Conservation (phyloP, 35 echinoderm and acorn worm genomes). For the Apostichopus parvimensis region DNA sequence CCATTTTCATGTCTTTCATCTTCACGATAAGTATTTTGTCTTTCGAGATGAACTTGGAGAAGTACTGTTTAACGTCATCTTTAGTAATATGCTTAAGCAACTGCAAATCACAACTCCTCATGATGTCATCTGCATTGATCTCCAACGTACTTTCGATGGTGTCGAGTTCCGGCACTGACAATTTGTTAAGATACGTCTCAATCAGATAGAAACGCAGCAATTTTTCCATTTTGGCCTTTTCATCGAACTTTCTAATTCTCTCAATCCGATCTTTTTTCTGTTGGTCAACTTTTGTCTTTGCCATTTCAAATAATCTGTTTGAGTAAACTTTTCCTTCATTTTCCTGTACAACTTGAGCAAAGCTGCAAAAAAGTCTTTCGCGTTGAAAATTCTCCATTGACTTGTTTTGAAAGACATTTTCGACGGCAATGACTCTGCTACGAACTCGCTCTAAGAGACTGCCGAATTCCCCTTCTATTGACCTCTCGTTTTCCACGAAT, state of each 20-base stretch:
- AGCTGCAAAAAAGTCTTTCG: not conserved
- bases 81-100: not conserved
- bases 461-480: not conserved
- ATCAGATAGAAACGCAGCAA: not conserved
- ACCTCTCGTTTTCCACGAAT: not conserved
- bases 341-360: not conserved
- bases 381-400: not conserved
- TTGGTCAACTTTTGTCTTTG: not conserved
- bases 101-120: no score
- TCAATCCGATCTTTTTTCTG: not conserved
- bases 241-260: not conserved
- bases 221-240: slow-evolving; percentile 12
- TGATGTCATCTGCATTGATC: not conserved
- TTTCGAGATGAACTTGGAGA: not conserved
- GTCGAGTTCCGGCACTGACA: not conserved
- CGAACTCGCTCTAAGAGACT: not conserved
- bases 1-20: not conserved
- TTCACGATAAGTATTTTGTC: not conserved
- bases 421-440: not conserved
- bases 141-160: not conserved
- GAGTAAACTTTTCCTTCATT: not conserved
- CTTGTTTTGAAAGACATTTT: not conserved
- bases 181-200: not conserved
- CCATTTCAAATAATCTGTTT: not conserved
- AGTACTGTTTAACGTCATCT: not conserved